Conservation (phyloP, 2,113 vertebrate species). For the Porphyrio hochstetteri region DNA sequence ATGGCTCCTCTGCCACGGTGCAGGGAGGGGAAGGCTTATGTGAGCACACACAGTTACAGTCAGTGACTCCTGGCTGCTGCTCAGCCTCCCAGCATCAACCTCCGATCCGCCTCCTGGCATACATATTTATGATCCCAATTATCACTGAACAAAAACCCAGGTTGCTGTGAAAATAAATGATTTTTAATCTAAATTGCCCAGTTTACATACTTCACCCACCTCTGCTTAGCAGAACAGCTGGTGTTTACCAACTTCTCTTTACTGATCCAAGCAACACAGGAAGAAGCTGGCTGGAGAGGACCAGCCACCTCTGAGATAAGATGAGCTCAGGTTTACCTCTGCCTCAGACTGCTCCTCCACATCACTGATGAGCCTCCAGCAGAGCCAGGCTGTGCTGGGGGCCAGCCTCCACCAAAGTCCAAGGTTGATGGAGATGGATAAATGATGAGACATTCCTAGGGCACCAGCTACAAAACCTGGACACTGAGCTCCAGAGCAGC, state of each 20-base stretch:
- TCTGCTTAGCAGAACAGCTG: conserved; percentile 54
- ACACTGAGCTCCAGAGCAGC: neutral
- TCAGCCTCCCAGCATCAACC: neutral
- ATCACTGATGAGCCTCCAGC: neutral
- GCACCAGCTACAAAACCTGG: neutral
- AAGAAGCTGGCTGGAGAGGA: neutral
- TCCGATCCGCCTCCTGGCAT: neutral
- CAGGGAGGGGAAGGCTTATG: neutral
- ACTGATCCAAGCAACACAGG: neutral
- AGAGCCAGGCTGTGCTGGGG: neutral
- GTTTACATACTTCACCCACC: conserved; percentile 12
- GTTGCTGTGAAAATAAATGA: conserved; percentile 37
- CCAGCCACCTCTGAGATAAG: neutral
- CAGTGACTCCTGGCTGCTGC: neutral
- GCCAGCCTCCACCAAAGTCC: neutral
- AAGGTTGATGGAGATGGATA: neutral
- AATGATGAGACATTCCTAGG: neutral
- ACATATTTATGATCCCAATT: conserved; percentile 48
- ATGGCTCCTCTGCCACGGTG: accelerated
- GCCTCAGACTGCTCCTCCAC: neutral
- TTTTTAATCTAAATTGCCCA: conserved; percentile 45
- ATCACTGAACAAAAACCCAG: neutral
- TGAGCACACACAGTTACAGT: neutral
- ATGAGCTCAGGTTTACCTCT: neutral
- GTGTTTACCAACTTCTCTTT: conserved; percentile 44